These are phyloP conservation scores for Ochropacha duplaris DNA, from an alignment of 2,888 invertebrate genomes.

Conservation along the genomic window DNA sequence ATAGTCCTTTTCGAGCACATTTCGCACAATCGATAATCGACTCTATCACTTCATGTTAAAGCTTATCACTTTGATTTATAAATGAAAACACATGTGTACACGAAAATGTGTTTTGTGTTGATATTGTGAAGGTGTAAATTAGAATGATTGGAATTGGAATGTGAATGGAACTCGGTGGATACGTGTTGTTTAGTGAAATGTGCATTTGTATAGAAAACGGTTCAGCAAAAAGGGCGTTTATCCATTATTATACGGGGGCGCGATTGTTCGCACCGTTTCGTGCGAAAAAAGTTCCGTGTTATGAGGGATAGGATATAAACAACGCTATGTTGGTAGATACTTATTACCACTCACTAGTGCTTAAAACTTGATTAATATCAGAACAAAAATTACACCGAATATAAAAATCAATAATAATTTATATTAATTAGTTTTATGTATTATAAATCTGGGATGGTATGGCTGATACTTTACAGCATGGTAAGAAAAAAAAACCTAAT, in stretches of 20 bases:
- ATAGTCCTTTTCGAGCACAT: slow-evolving; percentile 36
- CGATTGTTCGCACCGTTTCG: slow-evolving; percentile 60
- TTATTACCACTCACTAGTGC: no score
- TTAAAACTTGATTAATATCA: no score
- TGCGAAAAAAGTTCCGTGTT: slow-evolving; percentile 53
- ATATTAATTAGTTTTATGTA: no score
- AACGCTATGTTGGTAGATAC: background rate
- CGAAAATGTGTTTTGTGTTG: slow-evolving; percentile 7
- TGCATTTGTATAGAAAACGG: slow-evolving; percentile 73
- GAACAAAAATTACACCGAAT: no score
- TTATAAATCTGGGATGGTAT: no score
- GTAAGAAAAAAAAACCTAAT: slow-evolving; percentile 47
- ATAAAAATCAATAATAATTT: no score
- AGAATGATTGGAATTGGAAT: slow-evolving; percentile 40
- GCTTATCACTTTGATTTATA: background rate
- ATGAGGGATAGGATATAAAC: background rate
- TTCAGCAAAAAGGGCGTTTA: slow-evolving; percentile 60
- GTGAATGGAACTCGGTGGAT: slow-evolving; percentile 43
- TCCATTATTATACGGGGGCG: slow-evolving; percentile 50
- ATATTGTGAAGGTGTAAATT: slow-evolving; percentile 4
- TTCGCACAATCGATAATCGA: slow-evolving; percentile 3
- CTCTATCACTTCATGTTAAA: background rate
- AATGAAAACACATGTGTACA: background rate
- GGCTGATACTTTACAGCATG: background rate
- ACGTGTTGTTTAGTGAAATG: slow-evolving; percentile 71